Base-by-base conservation (phyloP, 2,113 vertebrate genomes). In the Tyto alba region DNA sequence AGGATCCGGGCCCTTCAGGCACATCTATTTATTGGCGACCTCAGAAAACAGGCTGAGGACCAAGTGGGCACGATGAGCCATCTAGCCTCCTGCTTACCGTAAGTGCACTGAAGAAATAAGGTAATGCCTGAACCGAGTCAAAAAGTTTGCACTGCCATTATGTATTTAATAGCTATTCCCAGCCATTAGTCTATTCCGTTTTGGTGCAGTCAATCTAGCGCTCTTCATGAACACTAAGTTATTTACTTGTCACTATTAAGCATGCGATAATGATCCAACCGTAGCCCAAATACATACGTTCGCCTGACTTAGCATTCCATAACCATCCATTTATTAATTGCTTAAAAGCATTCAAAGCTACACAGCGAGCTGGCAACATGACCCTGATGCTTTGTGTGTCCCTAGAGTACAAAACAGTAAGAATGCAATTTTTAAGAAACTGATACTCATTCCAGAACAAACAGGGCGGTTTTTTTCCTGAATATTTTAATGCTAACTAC, bases 301-400 rank as follows among this genome's bases (percentile, higher is more conserved):
- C 0, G 4, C 45, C 91, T 88, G 89, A 91, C 67, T 88, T 96
- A 90, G 88, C 89, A 84, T 95, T 89, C 90, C 87, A 75, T 45
- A 94, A 87, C 45, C 48, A 84, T 72, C 55, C 82, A 69, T 62
- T 89, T 95, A 96, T 94, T 95, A 97, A 94, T 83, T 95, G 87
- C 91, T 83, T 96, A 95, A 96, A 96, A 97, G 85, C 94, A 91
- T 74, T 89, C 74, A 89, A 89, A 85, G 81, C 84, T 82, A 60
- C 78, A 60, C 13, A 66, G 77, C 48, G 88, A 72, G 67, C 56
- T 79, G 78, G 87, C 63, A 87, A 85, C 41, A 74, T 25, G 81
- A 92, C 71, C 87, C 95, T 36, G 48, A 57, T 92, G 85, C 90
- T 63, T 83, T 41, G 55, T 27, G 55, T 27, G 26, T 67, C 84